Conservation (phyloP, 1,140 invertebrate genomes). For the Tyrophagus putrescentiae region DNA sequence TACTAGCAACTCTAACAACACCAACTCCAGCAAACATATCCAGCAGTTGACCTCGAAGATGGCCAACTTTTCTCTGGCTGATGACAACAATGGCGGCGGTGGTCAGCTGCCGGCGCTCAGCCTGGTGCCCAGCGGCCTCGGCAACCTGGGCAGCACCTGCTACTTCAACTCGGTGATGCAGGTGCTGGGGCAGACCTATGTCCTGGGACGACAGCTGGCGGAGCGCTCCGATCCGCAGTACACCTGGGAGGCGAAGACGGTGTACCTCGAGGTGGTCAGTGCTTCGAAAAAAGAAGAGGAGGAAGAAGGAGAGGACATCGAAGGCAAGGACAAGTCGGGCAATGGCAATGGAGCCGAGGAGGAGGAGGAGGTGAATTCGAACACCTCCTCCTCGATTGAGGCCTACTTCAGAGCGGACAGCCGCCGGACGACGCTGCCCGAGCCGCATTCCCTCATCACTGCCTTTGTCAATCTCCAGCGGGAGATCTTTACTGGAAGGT, state of each 20-base stretch:
- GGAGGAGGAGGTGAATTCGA: too few relatives aligned
- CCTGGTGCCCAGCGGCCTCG: slow-evolving; percentile 31
- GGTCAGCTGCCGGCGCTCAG: neutral
- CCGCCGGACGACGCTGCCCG: neutral
- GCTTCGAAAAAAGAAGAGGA: slow-evolving; percentile 14
- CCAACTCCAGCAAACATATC: too few relatives aligned
- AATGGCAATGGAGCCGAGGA: neutral
- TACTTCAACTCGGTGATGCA: slow-evolving; percentile 47
- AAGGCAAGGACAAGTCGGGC: neutral
- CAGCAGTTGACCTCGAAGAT: too few relatives aligned
- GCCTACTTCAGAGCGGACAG: neutral
- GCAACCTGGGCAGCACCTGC: slow-evolving; percentile 43
- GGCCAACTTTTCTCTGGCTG: too few relatives aligned
- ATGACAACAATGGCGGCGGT: too few relatives aligned
- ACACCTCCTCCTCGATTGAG: too few relatives aligned
- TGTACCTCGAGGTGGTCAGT: slow-evolving; percentile 1
- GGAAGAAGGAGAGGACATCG: neutral
- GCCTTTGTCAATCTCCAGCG: neutral
- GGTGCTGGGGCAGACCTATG: slow-evolving; percentile 60
- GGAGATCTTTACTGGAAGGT: slow-evolving; percentile 1
- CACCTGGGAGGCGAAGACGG: slow-evolving; percentile 33
- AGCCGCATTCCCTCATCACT: neutral
- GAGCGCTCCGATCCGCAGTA: slow-evolving; percentile 44
- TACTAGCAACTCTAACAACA: too few relatives aligned
- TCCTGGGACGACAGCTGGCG: slow-evolving; percentile 53